phyloP scores from a whole-genome alignment of 2,888 invertebrate species.

The Lomographa bimaculata region DNA sequence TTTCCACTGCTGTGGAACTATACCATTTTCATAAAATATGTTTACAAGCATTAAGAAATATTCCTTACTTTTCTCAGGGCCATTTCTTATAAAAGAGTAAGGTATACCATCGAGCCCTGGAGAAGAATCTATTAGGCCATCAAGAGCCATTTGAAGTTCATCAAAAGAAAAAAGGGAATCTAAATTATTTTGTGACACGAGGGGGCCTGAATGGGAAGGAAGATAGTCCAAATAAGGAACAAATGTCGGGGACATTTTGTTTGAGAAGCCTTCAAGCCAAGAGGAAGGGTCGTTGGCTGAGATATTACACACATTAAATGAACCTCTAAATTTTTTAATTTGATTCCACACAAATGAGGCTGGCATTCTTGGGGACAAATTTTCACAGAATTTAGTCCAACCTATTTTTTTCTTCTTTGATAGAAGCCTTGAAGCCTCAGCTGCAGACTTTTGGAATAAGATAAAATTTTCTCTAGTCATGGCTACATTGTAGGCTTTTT shows the following conservation, averaged over 20 bases:
- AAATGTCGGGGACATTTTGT: not conserved
- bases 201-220: not conserved
- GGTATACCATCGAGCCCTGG: constrained; percentile 20
- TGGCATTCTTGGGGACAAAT: constrained; percentile 14
- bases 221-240: not conserved
- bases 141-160: constrained; percentile 9
- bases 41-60: no score
- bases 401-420: constrained; percentile 13
- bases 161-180: constrained; percentile 1
- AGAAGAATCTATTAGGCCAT: constrained; percentile 13
- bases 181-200: not conserved
- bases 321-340: constrained; percentile 8
- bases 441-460: constrained; percentile 6
- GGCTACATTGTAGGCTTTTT: no score
- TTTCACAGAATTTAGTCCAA: constrained; percentile 18
- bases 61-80: no score
- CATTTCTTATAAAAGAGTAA: no score
- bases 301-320: no score
- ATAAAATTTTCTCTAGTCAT: no score
- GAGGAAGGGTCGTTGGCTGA: no score
- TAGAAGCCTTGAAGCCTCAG: not conserved
- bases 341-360: constrained; percentile 18
- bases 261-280: not conserved
- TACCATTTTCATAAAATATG: no score
- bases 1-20: constrained; percentile 17